Evolutionary conservation across 2,797 vertebrate genomes (phyloP).

Genomic region (Eidolon dupreanum): DNA sequence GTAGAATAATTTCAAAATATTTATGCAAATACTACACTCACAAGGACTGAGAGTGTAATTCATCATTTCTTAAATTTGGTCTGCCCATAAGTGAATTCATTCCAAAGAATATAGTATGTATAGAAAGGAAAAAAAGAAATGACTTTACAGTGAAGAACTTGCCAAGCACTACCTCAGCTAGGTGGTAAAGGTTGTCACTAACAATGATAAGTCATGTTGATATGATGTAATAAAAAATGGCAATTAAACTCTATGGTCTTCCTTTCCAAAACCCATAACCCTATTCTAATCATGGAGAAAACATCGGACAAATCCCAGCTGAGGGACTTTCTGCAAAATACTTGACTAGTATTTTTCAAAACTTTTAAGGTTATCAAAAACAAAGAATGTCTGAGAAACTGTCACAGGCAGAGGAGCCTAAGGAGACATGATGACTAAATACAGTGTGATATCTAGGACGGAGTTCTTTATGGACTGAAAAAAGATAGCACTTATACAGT

Average conservation of each 20-base stretch:
- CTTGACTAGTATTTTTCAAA: neutral
- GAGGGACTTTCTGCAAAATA: neutral
- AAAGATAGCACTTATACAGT: neutral
- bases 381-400: neutral
- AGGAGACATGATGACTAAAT: neutral
- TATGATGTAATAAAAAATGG: neutral
- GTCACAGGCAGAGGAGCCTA: neutral
- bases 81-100: neutral
- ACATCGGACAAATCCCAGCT: neutral
- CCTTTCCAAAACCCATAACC: neutral
- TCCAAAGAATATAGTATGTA: neutral
- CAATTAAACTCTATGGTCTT: neutral
- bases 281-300: neutral
- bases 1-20: neutral
- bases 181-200: neutral
- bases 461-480: neutral
- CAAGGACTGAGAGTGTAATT: neutral
- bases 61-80: neutral
- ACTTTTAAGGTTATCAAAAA: neutral
- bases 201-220: neutral
- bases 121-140: neutral
- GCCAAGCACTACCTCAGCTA: neutral
- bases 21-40: neutral
- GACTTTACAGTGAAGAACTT: neutral
- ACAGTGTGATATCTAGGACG: neutral